phyloP scores from a whole-genome alignment of 2,888 invertebrate species.

The Caenorhabditis plicata region DNA sequence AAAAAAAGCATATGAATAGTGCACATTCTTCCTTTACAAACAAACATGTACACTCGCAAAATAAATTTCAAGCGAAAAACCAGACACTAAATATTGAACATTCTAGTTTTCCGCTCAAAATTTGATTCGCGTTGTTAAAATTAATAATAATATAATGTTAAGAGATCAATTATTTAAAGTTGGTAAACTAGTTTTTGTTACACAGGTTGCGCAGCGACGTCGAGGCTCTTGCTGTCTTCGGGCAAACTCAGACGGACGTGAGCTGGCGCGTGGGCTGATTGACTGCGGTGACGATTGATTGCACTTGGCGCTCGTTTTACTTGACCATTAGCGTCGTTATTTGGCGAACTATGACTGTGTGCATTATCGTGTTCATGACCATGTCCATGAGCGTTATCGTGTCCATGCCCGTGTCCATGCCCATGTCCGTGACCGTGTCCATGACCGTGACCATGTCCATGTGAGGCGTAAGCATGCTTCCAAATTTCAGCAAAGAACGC shows the following conservation, averaged over 20 bases:
- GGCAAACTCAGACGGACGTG: too few species aligned
- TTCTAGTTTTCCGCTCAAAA: too few species aligned
- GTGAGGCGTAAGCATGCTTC: conserved; percentile 6
- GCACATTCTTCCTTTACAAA: background rate
- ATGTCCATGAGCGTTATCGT: background rate
- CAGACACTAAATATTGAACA: too few species aligned
- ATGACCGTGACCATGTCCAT: background rate
- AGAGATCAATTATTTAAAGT: too few species aligned
- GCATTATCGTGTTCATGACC: background rate
- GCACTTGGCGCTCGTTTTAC: background rate
- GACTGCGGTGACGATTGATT: background rate
- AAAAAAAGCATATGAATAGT: background rate
- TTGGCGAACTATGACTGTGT: background rate
- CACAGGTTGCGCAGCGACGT: background rate
- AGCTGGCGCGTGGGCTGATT: too few species aligned
- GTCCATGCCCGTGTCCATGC: background rate
- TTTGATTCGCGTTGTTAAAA: too few species aligned
- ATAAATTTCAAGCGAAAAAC: background rate
- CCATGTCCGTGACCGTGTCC: background rate
- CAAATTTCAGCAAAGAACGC: conserved; percentile 21
- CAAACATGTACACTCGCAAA: background rate
- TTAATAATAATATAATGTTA: too few species aligned
- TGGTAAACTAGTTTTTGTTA: background rate
- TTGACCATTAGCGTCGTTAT: background rate
- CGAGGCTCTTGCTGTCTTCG: too few species aligned